A percentile compares a stretch with the other conserved stretches of the same genome.
These are phyloP conservation scores for Asarcornis scutulata DNA, from an alignment of 2,113 vertebrate species.

Conservation along the genomic window DNA sequence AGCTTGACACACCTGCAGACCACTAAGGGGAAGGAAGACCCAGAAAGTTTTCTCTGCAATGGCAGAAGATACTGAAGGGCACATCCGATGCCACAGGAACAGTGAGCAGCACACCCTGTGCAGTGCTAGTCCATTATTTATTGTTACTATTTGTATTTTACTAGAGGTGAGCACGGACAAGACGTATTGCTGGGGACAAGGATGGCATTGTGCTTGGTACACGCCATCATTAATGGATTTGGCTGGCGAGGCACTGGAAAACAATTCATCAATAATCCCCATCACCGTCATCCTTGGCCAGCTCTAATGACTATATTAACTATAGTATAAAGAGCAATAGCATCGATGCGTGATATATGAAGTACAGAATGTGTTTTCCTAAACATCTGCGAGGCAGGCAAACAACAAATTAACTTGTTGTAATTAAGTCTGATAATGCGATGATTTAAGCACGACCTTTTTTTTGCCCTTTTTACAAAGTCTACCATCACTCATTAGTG, in stretches of 20 bases:
- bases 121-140: fast-evolving
- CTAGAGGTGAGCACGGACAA: fast-evolving
- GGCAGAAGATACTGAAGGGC: background rate
- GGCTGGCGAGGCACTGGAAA: background rate
- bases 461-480: background rate
- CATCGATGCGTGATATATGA: fast-evolving
- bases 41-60: background rate
- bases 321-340: background rate
- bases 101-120: background rate
- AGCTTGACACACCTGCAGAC: background rate
- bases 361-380: background rate
- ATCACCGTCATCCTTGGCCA: background rate
- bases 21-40: background rate
- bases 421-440: background rate
- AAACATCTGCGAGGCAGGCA: background rate
- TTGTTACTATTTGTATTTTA: background rate
- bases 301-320: background rate
- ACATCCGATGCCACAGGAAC: fast-evolving
- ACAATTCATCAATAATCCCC: background rate
- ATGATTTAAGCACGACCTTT: background rate
- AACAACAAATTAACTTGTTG: constrained; percentile 1
- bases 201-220: background rate
- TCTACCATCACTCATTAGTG: background rate
- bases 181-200: background rate
- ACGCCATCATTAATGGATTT: background rate